phyloP scores from a whole-genome alignment of 2,113 vertebrate genomes.

The Pituophis catenifer region DNA sequence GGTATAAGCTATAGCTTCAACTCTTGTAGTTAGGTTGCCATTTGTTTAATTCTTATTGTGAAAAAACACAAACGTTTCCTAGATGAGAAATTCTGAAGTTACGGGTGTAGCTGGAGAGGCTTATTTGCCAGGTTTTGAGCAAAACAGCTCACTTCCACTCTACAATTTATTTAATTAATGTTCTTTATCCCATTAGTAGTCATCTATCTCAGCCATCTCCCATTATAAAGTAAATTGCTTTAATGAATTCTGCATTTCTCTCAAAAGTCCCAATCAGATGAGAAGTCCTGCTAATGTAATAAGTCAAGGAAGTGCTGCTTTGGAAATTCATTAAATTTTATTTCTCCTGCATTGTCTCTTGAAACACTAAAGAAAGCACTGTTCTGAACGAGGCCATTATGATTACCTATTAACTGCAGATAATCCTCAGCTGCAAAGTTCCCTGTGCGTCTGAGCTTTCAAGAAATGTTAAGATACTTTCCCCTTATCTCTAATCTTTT shows the following conservation, averaged over 20 bases:
- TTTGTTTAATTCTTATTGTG: conserved; percentile 7
- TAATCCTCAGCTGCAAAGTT: background rate
- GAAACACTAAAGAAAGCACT: conserved; percentile 28
- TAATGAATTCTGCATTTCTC: conserved; percentile 67
- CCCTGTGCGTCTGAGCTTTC: conserved; percentile 20
- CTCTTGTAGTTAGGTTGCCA: background rate
- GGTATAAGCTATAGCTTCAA: background rate
- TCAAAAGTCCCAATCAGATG: conserved; percentile 61
- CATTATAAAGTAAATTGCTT: conserved; percentile 63
- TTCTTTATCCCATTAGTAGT: conserved; percentile 61
- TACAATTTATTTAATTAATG: conserved; percentile 64
- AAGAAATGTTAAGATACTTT: background rate
- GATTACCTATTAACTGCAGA: conserved; percentile 16
- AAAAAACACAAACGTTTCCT: background rate
- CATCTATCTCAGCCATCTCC: conserved; percentile 61
- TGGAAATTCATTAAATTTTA: conserved; percentile 56
- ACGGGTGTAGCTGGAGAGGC: background rate
- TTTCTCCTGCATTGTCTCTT: conserved; percentile 49
- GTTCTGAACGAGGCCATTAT: conserved; percentile 9
- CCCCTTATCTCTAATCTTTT: background rate
- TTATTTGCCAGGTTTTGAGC: conserved; percentile 49
- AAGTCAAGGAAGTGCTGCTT: conserved; percentile 58
- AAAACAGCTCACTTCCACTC: conserved; percentile 56
- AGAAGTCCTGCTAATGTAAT: conserved; percentile 53
- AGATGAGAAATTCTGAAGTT: background rate